Base-by-base conservation (phyloP, 2,113 vertebrate genomes). In the Leucoraja erinaceus region DNA sequence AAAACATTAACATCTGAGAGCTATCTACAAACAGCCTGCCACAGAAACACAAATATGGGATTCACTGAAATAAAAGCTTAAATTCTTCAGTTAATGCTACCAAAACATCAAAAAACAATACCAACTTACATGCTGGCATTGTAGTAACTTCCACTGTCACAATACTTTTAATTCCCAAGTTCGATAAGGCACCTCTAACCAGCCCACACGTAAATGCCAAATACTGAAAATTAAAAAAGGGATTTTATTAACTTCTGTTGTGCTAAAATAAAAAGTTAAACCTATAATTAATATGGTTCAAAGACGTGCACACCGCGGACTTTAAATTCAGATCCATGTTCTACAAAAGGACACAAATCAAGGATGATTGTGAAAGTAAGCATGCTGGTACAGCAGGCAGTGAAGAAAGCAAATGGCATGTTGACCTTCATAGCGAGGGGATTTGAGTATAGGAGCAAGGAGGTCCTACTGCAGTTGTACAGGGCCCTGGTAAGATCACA, bases 61-160 rank as follows among this genome's bases (percentile, higher is more conserved):
- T 38, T 6, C n/a, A 47, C 47, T 77, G 63, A 72, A 72, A 91
- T 22, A 74, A 91, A 91, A 12, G 5, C 66, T 70, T 70, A 91
- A 28, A 72, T 72, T 18, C 18, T 72, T 3, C 33, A 91, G 18
- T 91, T 54, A 91, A 7, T 70, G 31, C 59, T 63, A 88, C 56
- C 59, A 56, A 61, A 63, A 63, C 56, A 61, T 63, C 47, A 33
- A 90, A 91, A 90, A 93, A 93, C 33, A 56, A 18, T 92, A 9
- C 75, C 47, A 12, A 95, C 98, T 97, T 96, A 98, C 98, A 98
- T 76, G 98, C 98, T 94, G 98, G 98, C 98, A 99, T 99, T 94
- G 97, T 94, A 92, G 98, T 98, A 94, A 99, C 98, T 95, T 99
- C 98, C n/a, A 97, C 98, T 6, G 98, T 99, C 94, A 99, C 98